Base-by-base conservation (phyloP, 2,113 vertebrate species). In the Bos javanicus region DNA sequence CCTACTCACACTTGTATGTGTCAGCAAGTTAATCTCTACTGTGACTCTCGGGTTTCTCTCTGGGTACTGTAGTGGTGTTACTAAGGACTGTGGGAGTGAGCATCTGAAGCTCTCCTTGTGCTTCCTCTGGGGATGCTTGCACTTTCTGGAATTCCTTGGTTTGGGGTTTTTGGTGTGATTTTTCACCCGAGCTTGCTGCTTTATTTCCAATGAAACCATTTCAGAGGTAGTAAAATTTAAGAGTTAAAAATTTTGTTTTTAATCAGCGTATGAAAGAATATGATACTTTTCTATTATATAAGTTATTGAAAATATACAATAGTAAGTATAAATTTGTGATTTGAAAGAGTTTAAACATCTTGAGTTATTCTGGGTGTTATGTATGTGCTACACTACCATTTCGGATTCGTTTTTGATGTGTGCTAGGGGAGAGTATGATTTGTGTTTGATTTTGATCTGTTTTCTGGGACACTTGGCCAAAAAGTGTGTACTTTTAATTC, bases 1-100 rank as follows among this genome's bases (percentile, higher is more conserved):
- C 98, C 95, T 98, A 98, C 98, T 99, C 81, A 99, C 98, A 97
- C 95, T 97, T 98, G 28, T 91, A 30, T 96, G 95, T 98, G 97
- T 97, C 97, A 78, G 81, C 93, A 85, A 91, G 95, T 97, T 96
- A 95, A 90, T 97, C 64, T 97, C 81, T 98, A 10, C 84, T 39
- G 0, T 98, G 97, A 21, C 97, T 98, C 60, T 84, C 30, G 80
- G 13, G 59, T 82, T 95, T 86, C 97, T 93, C 87, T 98, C 86
- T 82, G 6, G 89, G 16, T 88, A 90, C 76, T 97, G 84, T 94
- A 59, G 93, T 92, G 97, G 92, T 96, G 90, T 97, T 97, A 71
- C 97, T 98, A 84, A 97, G 81, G 91, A 85, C 97, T 98, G 0
- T 87, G 98, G 98, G 87, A 62, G 21, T 91, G 21, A 3, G 10